Evolutionary conservation across 2,113 vertebrate genomes (phyloP).

Genomic region (Apodemus sylvaticus): DNA sequence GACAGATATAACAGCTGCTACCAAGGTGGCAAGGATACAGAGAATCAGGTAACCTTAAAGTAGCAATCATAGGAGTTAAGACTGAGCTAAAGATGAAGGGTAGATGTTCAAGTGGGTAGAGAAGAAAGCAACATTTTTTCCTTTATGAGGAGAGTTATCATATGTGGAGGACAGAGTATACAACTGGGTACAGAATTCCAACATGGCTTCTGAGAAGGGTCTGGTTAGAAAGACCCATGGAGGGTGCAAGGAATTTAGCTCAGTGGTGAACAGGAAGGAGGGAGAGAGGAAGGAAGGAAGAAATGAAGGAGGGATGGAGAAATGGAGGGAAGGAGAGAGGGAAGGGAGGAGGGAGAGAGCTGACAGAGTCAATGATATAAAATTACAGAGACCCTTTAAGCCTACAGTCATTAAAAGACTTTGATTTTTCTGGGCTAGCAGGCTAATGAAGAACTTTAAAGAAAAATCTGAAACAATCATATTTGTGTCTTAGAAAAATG

Average conservation of each 20-base stretch:
- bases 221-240: neutral
- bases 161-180: neutral
- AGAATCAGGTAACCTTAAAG: neutral
- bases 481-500: slow-evolving; percentile 9
- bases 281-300: neutral
- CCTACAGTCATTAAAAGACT: neutral
- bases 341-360: accelerated
- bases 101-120: neutral
- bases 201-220: neutral
- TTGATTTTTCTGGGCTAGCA: neutral
- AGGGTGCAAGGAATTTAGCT: neutral
- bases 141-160: neutral
- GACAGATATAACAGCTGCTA: too few relatives aligned
- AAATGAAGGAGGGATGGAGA: neutral
- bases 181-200: accelerated
- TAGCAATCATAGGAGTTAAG: neutral
- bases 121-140: neutral
- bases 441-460: neutral
- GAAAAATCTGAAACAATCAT: neutral
- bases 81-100: neutral
- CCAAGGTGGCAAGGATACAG: neutral
- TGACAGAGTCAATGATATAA: neutral
- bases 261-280: neutral
- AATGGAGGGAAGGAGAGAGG: accelerated
- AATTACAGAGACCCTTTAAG: neutral